Conservation (phyloP, 2,113 vertebrate species). For the Aegotheles bennettii region DNA sequence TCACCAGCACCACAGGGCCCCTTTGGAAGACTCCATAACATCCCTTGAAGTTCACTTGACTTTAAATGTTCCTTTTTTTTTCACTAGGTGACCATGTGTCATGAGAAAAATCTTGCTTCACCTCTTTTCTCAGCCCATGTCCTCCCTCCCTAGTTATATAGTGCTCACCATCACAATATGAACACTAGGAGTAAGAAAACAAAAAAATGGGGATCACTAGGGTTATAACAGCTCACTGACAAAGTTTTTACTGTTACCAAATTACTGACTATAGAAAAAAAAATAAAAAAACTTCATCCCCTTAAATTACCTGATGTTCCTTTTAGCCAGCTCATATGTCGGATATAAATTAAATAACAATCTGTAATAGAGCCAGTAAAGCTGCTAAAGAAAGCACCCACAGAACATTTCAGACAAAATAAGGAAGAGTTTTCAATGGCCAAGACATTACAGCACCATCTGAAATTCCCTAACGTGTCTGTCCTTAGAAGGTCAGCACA, state of each 20-base stretch:
- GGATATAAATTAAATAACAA: background rate
- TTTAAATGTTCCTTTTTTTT: background rate
- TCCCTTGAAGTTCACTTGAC: background rate
- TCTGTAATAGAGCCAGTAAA: background rate
- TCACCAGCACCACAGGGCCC: background rate
- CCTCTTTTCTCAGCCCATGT: background rate
- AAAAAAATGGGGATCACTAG: background rate
- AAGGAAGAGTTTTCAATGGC: constrained; percentile 46
- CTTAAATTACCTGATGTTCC: constrained; percentile 7
- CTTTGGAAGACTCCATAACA: background rate
- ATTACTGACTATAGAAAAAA: background rate
- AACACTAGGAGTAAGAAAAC: background rate
- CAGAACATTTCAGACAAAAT: constrained; percentile 53
- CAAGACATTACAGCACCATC: constrained; percentile 60
- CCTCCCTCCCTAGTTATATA: background rate
- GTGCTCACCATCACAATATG: background rate
- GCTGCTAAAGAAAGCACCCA: constrained; percentile 41
- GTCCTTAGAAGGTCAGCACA: constrained; percentile 1
- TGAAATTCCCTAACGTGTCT: constrained; percentile 25
- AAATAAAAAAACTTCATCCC: background rate
- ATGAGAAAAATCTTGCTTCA: background rate
- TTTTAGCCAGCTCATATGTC: background rate
- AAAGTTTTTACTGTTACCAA: background rate
- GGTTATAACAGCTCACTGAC: background rate
- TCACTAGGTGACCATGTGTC: background rate